Evolutionary conservation across 2,888 invertebrate species (phyloP), one percentile per base, ranked within the genome.

Genomic region (Drosophila subquinaria): DNA sequence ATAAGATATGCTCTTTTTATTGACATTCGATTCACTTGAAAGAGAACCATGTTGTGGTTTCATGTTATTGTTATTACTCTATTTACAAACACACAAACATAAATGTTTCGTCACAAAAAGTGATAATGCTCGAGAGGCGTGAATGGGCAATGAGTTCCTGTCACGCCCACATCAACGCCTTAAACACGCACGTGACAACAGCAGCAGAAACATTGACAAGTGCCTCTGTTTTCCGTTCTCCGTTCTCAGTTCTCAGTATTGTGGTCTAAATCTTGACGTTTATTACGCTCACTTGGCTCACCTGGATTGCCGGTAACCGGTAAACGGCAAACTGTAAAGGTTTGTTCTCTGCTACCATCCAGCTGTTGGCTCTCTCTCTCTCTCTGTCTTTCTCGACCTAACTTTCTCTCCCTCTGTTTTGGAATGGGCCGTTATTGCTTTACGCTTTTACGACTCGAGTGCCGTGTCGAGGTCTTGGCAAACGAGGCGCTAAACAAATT

Each of bases 271-370:
- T 82, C 82, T 79, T 88, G 76, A 69, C 85, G 76, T 83, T 83
- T 83, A 83, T 83, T 88, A 74, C 88, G 82, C 82, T 79, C 79
- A 79, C 72, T 76, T 88, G 82, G 79, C 70, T 66, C 72, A 64
- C 56, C 50, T 51, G 52, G 69, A 47, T 52, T 52, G 55, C 66
- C 55, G 55, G 50, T 56, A 59, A 42, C 61, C 56, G 69, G 53
- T 56, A 55, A 59, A 48, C 48, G 66, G 13, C 10, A 61, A 17
- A 43, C 42, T 11, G 20, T 11, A 17, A 60, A 48, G 33, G 55
- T 20, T 33, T 56, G 17, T 40, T 45, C 45, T 30, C 45, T 30
- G 30, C 13, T 20, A 45, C 33, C 13, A 15, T n/a, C 17, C 45
- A 36, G 57, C 20, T 36, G 17, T 50, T 33, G 11, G 8, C 10